Evolutionary conservation across 1,140 invertebrate genomes (phyloP).

Genomic region (Euura lappo): DNA sequence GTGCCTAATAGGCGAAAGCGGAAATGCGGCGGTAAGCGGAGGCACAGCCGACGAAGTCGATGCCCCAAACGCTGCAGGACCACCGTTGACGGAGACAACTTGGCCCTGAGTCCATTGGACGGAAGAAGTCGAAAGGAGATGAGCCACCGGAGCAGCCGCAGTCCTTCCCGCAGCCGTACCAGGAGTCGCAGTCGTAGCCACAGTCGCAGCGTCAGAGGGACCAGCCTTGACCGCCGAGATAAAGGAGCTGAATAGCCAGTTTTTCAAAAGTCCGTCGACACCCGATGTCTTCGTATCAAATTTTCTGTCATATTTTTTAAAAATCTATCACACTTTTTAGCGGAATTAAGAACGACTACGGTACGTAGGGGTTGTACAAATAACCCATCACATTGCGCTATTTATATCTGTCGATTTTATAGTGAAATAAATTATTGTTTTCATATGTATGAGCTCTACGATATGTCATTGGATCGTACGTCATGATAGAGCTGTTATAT

Average conservation of each 20-base stretch:
- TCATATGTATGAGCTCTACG: no score
- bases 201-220: constrained; percentile 40
- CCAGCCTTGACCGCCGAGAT: constrained; percentile 19
- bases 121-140: constrained; percentile 27
- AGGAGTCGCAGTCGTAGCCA: constrained; percentile 25
- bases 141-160: constrained; percentile 26
- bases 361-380: no score
- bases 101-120: constrained; percentile 21
- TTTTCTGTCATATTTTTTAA: no score
- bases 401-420: no score
- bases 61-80: constrained; percentile 18
- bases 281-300: no score
- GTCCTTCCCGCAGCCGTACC: constrained; percentile 24
- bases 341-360: no score
- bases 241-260: constrained; percentile 8
- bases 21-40: constrained; percentile 9
- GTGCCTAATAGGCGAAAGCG: constrained; percentile 11
- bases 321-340: no score
- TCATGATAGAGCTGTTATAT: no score
- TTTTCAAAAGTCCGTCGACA: background rate
- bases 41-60: background rate
- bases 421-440: no score
- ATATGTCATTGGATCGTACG: no score
- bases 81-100: constrained; percentile 21
- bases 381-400: no score